Evolutionary conservation across 2,797 vertebrate species (phyloP), one percentile per base, ranked within the genome.

Genomic region (Macrochelys suwanniensis): DNA sequence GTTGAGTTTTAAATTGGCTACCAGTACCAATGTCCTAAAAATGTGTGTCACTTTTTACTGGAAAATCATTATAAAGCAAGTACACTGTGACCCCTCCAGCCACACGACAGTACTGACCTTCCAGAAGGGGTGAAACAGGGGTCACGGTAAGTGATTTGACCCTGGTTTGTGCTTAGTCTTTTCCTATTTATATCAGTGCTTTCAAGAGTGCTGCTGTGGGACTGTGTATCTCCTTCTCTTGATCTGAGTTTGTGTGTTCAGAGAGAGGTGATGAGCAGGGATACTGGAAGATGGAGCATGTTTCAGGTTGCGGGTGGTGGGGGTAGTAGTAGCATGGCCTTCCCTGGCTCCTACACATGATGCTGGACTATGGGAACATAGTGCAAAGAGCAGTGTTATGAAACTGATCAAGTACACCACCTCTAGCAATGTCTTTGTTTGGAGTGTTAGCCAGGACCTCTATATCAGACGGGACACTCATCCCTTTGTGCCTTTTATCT

Each of bases 401-500:
- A 71, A 25, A 25, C 37, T 11, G 19, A 23, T 71, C 3, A 9
- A 42, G 68, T 42, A 37, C 21, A 42, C 37, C 37, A 42, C 1
- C 37, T 42, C 19, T 21, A 71, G 68, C 21, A 33, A 7, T 71
- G 37, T 82, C 33, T 50, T 0, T 0, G n/a, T 0, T 31, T 47
- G 53, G 82, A 76, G 80, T 1, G 0, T 53, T 17, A 12, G 19
- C 45, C 16, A 4, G 16, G 57, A 61, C 45, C 42, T 77, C 1
- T 1, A 15, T 50, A 42, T 77, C 26, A 0, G 0, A n/a, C 7
- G 56, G 26, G 87, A 51, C 45, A 25, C 6, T 42, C 8, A 1
- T 51, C 1, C 2, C 21, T 50, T 28, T 3, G 42, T 23, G 8
- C 1, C 1, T 61, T 61, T 56, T 54, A 77, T 37, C 83, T 8